Conservation (phyloP, 2,113 vertebrate species). For the Athene cunicularia region DNA sequence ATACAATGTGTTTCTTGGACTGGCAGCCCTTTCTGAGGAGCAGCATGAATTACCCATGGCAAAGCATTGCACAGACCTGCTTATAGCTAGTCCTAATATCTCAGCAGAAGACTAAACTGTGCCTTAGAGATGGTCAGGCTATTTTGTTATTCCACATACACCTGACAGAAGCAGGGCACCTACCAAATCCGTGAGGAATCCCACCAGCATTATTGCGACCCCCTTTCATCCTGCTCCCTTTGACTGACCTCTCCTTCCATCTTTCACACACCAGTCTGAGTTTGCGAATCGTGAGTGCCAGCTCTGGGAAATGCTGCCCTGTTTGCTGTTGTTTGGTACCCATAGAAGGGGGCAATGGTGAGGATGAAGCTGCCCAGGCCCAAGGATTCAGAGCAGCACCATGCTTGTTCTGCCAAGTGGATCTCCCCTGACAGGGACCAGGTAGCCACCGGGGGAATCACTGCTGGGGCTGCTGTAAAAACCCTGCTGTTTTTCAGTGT, state of each 20-base stretch:
- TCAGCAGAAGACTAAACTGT: not conserved
- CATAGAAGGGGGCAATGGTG: fast-evolving
- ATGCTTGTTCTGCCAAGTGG: not conserved
- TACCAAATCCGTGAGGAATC: not conserved
- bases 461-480: not conserved
- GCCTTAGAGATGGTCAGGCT: not conserved
- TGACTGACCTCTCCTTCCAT: not conserved
- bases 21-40: not conserved
- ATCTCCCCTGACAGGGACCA: not conserved
- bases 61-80: not conserved
- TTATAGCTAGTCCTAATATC: not conserved
- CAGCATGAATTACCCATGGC: not conserved
- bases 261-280: not conserved
- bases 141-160: not conserved
- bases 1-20: not conserved
- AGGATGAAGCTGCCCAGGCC: not conserved
- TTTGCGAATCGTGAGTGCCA: not conserved
- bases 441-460: not conserved
- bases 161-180: not conserved
- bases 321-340: not conserved
- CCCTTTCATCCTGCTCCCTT: not conserved
- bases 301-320: not conserved
- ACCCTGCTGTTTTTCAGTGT: not conserved
- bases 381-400: not conserved
- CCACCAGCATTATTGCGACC: not conserved